Conservation (phyloP, 2,888 invertebrate species). For the Epistrophe grossulariae region DNA sequence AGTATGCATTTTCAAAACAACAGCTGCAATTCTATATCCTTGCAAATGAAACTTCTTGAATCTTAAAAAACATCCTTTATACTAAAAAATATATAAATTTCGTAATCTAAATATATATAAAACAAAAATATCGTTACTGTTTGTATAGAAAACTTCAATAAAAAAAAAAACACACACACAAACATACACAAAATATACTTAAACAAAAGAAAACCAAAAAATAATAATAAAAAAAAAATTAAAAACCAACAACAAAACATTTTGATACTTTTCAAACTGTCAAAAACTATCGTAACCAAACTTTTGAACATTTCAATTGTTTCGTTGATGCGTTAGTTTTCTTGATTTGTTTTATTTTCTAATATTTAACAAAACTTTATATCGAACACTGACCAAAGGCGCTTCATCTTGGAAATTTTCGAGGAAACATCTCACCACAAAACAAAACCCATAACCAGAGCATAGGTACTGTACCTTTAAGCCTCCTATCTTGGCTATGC, state of each 20-base stretch:
- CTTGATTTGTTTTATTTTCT: constrained; percentile 15
- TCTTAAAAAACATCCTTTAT: neutral
- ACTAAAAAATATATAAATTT: neutral
- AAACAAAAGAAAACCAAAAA: neutral
- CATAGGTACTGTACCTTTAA: constrained; percentile 54
- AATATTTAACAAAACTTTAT: constrained; percentile 25
- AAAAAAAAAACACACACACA: neutral
- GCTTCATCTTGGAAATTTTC: constrained; percentile 58
- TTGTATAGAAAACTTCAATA: neutral
- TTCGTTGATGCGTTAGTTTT: constrained; percentile 20
- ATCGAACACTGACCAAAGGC: constrained; percentile 44
- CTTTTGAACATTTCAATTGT: constrained; percentile 41
- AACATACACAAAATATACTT: neutral
- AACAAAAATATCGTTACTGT: constrained; percentile 27
- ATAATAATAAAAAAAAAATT: constrained; percentile 1
- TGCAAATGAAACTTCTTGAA: neutral
- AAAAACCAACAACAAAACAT: constrained; percentile 10
- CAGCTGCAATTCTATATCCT: neutral
- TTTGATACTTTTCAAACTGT: constrained; percentile 43
- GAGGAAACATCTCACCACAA: constrained; percentile 46
- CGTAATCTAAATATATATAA: constrained; percentile 11
- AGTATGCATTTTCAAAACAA: neutral
- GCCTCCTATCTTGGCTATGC: constrained; percentile 36
- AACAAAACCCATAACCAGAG: constrained; percentile 32
- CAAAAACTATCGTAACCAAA: constrained; percentile 54